Evolutionary conservation across 2,113 vertebrate genomes (phyloP).

Genomic region (Halcyon malimbica): DNA sequence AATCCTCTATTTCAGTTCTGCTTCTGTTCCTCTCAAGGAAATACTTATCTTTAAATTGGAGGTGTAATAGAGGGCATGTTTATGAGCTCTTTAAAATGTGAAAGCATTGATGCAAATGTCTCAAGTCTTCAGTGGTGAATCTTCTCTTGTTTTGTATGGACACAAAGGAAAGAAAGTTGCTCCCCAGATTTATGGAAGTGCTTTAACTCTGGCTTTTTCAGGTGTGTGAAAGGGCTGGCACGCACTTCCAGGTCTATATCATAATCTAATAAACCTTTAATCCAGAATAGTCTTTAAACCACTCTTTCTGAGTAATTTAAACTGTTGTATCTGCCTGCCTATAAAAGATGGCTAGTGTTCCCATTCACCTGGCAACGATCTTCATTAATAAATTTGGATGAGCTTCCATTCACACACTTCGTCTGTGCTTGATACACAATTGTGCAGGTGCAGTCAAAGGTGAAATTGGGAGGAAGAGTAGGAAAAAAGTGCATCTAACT

Average conservation of each 20-base stretch:
- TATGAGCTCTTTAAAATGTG: neutral
- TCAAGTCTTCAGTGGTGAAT: neutral
- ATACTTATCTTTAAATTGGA: neutral
- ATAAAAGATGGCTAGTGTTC: constrained; percentile 46
- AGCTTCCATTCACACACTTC: constrained; percentile 36
- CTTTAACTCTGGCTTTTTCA: constrained; percentile 42
- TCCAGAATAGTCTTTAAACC: constrained; percentile 49
- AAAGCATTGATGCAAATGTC: neutral
- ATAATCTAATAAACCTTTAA: constrained; percentile 66
- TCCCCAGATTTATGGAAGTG: constrained; percentile 4
- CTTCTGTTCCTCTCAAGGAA: neutral
- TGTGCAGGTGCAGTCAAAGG: constrained; percentile 20
- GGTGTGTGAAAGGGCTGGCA: constrained; percentile 13
- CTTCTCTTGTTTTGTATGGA: neutral
- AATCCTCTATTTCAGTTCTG: neutral
- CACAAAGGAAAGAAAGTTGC: neutral
- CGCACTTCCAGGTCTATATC: constrained; percentile 15
- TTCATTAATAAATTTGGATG: constrained; percentile 56
- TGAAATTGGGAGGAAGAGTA: neutral
- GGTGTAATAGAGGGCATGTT: neutral
- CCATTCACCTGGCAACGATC: constrained; percentile 40
- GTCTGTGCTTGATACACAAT: neutral
- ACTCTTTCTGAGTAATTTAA: constrained; percentile 54
- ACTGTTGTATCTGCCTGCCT: constrained; percentile 38
- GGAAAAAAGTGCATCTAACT: neutral